Evolutionary conservation across 2,797 vertebrate genomes (phyloP), one percentile per base, ranked within the genome.

Genomic region (Enteromius treurensis): DNA sequence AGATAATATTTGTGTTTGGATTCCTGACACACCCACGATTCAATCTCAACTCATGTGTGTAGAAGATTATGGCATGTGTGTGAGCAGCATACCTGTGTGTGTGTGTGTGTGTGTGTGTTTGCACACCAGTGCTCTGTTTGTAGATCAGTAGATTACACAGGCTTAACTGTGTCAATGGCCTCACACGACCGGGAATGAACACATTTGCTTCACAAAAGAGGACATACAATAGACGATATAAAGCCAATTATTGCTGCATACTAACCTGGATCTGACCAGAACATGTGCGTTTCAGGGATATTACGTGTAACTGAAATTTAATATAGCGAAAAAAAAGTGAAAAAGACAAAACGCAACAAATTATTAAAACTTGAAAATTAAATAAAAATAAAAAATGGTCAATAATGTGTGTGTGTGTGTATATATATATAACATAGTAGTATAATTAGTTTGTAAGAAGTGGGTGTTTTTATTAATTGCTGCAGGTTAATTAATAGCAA

Each of bases 131-230:
- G 53, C 60, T 23, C 29, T 65, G 78, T 71, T 11, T 74, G 78
- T 79, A 62, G 74, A 45, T 68, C 23, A 37, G 23, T 73, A 68
- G n/a, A 69, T 55, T 69, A 75, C 75, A 79, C 45, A 53, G 77
- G 26, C 78, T 89, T 85, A 73, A 19, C 80, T 79, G 45, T 17
- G n/a, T 85, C 65, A 69, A 49, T 74, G 80, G 70, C 53, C 77
- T 79, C 65, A 42, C 67, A 45, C 2, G 14, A 40, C 23, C 69
- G 81, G 45, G 74, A 40, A 81, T 10, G 21, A 13, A n/a, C 49
- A n/a, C 5, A 11, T 6, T n/a, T n/a, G n/a, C 13, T 62, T 62
- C 2, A 26, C 55, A 13, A 60, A 53, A 3, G 6, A 53, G 51
- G 19, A 53, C 51, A 53, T 53, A 53, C 7, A 53, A 8, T 8